Evolutionary conservation across 2,888 invertebrate genomes (phyloP).

Genomic region (Tetragnatha montana): DNA sequence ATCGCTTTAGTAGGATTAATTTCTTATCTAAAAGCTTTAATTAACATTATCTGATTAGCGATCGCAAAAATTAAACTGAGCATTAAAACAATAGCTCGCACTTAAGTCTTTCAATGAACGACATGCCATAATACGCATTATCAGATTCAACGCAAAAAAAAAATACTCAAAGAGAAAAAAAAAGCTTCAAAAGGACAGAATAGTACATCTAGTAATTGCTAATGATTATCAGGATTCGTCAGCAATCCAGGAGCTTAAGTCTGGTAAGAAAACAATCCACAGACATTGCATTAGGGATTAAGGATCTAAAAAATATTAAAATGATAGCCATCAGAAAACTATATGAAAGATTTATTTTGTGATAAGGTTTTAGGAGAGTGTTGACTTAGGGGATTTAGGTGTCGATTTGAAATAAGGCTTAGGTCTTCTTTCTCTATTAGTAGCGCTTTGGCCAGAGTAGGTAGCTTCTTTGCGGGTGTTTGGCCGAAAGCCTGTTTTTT

Average conservation of each 20-base stretch:
- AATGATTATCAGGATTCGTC: slow-evolving; percentile 43
- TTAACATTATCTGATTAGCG: neutral
- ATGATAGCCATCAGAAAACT: slow-evolving; percentile 30
- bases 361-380: slow-evolving; percentile 38
- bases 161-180: neutral
- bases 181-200: neutral
- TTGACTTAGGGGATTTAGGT: slow-evolving; percentile 48
- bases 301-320: slow-evolving; percentile 42
- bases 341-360: slow-evolving; percentile 35
- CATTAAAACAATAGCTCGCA: neutral
- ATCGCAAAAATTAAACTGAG: neutral
- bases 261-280: slow-evolving; percentile 31
- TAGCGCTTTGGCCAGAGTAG: slow-evolving; percentile 27
- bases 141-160: slow-evolving; percentile 11
- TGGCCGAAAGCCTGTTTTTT: slow-evolving; percentile 35
- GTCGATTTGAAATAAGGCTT: slow-evolving; percentile 42
- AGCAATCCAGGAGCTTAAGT: slow-evolving; percentile 6
- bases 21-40: too few species aligned
- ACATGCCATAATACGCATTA: neutral
- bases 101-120: neutral
- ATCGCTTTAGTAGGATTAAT: too few species aligned
- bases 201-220: slow-evolving; percentile 1
- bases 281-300: slow-evolving; percentile 36
- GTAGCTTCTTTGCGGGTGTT: slow-evolving; percentile 13
- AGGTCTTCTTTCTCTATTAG: slow-evolving; percentile 47